phyloP scores from a whole-genome alignment of 2,888 invertebrate species.

The Herminia tarsipennalis region DNA sequence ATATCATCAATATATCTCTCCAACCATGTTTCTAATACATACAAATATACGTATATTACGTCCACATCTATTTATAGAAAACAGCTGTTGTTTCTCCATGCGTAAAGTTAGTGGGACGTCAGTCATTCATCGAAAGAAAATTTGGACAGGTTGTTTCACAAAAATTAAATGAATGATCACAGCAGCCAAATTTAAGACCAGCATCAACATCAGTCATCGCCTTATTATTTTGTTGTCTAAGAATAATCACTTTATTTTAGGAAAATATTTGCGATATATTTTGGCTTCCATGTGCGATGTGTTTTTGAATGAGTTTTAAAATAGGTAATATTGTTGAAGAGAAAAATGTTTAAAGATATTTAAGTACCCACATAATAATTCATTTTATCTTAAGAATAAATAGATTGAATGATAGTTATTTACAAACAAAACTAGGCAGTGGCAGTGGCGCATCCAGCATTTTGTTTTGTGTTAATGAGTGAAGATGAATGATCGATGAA shows the following conservation, averaged over 20 bases:
- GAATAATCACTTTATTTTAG: conserved; percentile 24
- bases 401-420: too few relatives aligned
- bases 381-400: too few relatives aligned
- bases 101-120: conserved; percentile 20
- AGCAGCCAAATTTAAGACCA: conserved; percentile 19
- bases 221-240: conserved; percentile 19
- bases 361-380: too few relatives aligned
- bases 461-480: too few relatives aligned
- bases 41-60: background rate
- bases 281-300: conserved; percentile 9
- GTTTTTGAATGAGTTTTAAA: background rate
- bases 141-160: conserved; percentile 14
- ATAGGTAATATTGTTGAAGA: too few relatives aligned
- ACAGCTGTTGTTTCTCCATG: conserved; percentile 27
- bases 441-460: too few relatives aligned
- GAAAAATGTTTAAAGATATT: background rate
- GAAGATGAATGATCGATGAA: too few relatives aligned
- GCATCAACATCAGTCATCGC: conserved; percentile 32
- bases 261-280: conserved; percentile 21
- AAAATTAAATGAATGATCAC: conserved; percentile 17
- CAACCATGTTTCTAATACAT: background rate
- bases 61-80: conserved; percentile 4
- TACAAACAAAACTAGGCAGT: too few relatives aligned
- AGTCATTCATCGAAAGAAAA: conserved; percentile 19
- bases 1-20: too few relatives aligned